These are phyloP conservation scores for Stenolophus ochropezus DNA, from an alignment of 2,888 invertebrate species.

Conservation along the genomic window DNA sequence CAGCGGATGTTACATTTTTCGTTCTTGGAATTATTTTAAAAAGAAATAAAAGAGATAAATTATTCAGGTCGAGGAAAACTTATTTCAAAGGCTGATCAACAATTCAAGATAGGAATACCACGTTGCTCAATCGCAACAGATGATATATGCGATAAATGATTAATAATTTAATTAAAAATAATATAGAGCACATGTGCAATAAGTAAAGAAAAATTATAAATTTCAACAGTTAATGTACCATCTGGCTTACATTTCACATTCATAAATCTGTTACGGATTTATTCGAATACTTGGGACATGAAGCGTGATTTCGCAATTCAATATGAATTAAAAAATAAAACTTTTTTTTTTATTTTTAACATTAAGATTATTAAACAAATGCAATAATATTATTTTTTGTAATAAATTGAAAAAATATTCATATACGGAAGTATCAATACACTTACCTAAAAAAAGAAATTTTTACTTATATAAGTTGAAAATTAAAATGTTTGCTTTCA, in stretches of 20 bases:
- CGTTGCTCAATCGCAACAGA: slow-evolving; percentile 17
- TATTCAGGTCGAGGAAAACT: slow-evolving; percentile 37
- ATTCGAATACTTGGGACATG: neutral
- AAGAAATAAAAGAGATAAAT: slow-evolving; percentile 21
- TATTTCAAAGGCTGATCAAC: slow-evolving; percentile 35
- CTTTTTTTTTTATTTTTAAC: too few relatives aligned
- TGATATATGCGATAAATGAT: slow-evolving; percentile 44
- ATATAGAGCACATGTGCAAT: slow-evolving; percentile 35
- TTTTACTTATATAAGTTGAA: too few relatives aligned
- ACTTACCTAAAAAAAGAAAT: too few relatives aligned
- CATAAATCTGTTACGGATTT: slow-evolving; percentile 26
- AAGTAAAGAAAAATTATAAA: slow-evolving; percentile 23
- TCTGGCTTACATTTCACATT: slow-evolving; percentile 39
- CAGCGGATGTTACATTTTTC: slow-evolving; percentile 2
- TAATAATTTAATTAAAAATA: slow-evolving; percentile 45
- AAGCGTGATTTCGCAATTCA: slow-evolving; percentile 2
- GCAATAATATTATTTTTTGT: too few relatives aligned
- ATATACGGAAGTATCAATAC: too few relatives aligned
- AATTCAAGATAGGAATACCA: neutral
- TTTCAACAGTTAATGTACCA: slow-evolving; percentile 13
- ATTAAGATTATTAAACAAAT: too few relatives aligned
- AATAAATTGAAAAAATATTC: too few relatives aligned
- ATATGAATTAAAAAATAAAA: neutral
- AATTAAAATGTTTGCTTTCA: too few relatives aligned
- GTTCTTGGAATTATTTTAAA: slow-evolving; percentile 1